Percentiles rank a stretch among this genome's conserved stretches.
phyloP scores from a whole-genome alignment of 2,888 invertebrate species.

The Urechis unicinctus region DNA sequence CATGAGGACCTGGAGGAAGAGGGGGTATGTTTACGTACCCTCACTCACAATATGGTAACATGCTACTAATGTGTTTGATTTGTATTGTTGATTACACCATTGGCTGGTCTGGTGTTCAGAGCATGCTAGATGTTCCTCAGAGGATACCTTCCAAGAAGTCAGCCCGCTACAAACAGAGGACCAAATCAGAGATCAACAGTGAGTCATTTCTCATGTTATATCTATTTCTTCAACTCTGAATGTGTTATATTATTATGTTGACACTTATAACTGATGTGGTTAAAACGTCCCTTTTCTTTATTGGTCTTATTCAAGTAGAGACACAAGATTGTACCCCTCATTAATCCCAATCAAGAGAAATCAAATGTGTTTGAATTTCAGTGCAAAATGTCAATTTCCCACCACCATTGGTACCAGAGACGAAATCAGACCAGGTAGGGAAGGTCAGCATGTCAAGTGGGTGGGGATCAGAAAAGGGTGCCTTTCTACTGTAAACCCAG shows the following conservation, averaged over 20 bases:
- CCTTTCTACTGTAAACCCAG: constrained; percentile 37
- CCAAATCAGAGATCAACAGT: constrained; percentile 48
- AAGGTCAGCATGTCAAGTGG: constrained; percentile 44
- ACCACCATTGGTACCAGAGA: constrained; percentile 34
- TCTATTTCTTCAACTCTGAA: too few relatives aligned
- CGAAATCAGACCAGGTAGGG: constrained; percentile 33
- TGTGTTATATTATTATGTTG: background rate
- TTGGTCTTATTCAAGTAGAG: background rate
- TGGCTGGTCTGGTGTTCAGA: constrained; percentile 53
- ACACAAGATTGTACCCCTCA: too few relatives aligned
- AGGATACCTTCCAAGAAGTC: constrained; percentile 75
- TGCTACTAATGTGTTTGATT: background rate
- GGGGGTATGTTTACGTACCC: constrained; percentile 4
- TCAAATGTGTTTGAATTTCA: constrained; percentile 24
- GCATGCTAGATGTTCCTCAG: constrained; percentile 82
- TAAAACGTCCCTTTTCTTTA: background rate
- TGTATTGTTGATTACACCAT: background rate
- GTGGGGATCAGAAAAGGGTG: constrained; percentile 33
- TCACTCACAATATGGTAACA: background rate
- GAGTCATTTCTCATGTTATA: too few relatives aligned
- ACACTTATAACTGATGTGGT: too few relatives aligned
- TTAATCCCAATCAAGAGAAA: too few relatives aligned
- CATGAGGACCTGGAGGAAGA: constrained; percentile 80
- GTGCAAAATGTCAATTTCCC: constrained; percentile 45
- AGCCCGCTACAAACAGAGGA: constrained; percentile 54